Base-by-base conservation (phyloP, 2,888 invertebrate genomes). In the Pristionchus maxplancki region DNA sequence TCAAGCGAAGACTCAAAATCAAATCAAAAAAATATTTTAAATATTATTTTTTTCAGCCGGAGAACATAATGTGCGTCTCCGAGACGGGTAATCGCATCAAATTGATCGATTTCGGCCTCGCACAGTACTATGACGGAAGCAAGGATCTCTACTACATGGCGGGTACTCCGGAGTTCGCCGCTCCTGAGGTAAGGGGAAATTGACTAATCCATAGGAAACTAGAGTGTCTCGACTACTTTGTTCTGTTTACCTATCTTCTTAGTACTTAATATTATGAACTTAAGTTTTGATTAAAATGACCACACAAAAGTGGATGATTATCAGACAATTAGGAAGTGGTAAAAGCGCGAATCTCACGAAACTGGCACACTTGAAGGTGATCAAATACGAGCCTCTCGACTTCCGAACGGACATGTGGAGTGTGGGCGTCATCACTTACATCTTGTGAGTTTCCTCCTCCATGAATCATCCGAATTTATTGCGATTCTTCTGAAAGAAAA, bases 121-220 rank as follows among this genome's bases (percentile, higher is more conserved):
- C 99, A 6, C 96, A 98, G 93, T 97, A 94, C 89, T 94, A 93
- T 85, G 94, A 94, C 89, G 94, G 94, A n/a, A 91, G 90, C 40
- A 87, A 93, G 90, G 94, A 94, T 74, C 89, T 94, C 48, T 91
- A 93, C 85, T 93, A 93, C 78, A 94, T 94, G 94, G 94, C 94
- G 95, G 99, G 99, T 0, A 99, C 99, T 0, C 99, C 99, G 0
- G 99, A 99, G 96, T 99, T 99, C 95, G 98, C 98, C 85, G 98
- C 98, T 0, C 99, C 99, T 0, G 99, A 92, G 91, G 92, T 92
- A 0, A 91, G 8, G 8, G 5, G 8, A 28, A 40, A n/a, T n/a
- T n/a, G n/a, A n/a, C n/a, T n/a, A n/a, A n/a, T n/a, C n/a, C n/a
- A n/a, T 50, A 20, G 20, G 50, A 8, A 50, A 50, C 50, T 17